A percentile compares a stretch with the other conserved stretches of the same genome.
phyloP scores from a whole-genome alignment of 2,888 invertebrate genomes.

The Oscheius onirici region DNA sequence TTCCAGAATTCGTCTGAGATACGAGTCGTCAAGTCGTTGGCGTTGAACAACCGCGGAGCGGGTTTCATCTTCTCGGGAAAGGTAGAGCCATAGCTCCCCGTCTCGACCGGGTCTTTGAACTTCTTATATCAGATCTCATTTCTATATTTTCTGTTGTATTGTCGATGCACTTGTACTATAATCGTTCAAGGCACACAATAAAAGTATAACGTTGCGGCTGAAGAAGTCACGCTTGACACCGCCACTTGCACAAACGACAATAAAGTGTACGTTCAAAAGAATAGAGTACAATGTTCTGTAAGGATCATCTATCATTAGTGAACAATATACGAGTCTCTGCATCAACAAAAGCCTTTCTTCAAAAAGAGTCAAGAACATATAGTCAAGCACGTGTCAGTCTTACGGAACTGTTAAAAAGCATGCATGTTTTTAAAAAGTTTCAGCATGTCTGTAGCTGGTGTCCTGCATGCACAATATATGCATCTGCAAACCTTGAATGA shows the following conservation, averaged over 20 bases:
- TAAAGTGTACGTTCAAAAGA: neutral
- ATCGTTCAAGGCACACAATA: constrained; percentile 18
- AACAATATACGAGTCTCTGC: too few species aligned
- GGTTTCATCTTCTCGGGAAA: constrained; percentile 34
- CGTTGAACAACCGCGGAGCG: constrained; percentile 30
- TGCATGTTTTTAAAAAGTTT: too few species aligned
- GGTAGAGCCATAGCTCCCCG: constrained; percentile 26
- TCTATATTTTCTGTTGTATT: constrained; percentile 16
- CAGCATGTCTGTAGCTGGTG: too few species aligned
- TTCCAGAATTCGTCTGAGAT: constrained; percentile 27
- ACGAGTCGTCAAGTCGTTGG: constrained; percentile 24
- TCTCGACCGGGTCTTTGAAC: constrained; percentile 18
- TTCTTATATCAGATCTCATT: constrained; percentile 31
- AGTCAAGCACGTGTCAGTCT: too few species aligned
- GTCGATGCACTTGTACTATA: constrained; percentile 22
- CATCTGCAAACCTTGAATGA: too few species aligned
- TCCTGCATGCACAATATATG: too few species aligned
- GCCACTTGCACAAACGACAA: constrained; percentile 15
- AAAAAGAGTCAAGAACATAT: too few species aligned
- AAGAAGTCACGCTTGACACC: constrained; percentile 3
- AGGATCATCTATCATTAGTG: too few species aligned
- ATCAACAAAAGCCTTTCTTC: too few species aligned
- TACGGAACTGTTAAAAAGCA: too few species aligned
- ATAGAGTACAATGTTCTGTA: too few species aligned
- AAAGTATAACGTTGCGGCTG: constrained; percentile 13